These are phyloP conservation scores for Nothobranchius kuhntae DNA, from an alignment of 2,113 vertebrate genomes.

Conservation along the genomic window DNA sequence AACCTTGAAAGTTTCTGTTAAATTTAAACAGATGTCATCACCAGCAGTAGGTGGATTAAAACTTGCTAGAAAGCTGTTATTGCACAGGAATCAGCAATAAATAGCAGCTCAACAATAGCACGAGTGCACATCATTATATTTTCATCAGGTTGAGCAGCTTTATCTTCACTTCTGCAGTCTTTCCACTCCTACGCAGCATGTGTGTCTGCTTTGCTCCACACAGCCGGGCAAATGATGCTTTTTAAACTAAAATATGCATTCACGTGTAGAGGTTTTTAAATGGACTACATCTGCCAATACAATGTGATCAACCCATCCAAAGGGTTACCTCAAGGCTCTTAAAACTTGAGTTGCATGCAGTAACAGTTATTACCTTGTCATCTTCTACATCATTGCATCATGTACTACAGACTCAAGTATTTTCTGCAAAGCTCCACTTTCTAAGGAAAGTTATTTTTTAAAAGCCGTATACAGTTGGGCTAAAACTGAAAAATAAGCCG, in stretches of 20 bases:
- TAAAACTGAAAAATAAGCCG: neutral
- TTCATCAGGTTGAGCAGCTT: neutral
- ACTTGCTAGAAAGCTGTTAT: neutral
- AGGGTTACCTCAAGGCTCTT: neutral
- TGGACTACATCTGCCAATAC: neutral
- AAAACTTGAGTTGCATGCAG: neutral
- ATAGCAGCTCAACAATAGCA: neutral
- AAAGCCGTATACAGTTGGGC: neutral
- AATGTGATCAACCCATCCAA: neutral
- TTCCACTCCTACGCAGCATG: neutral
- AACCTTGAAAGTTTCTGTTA: neutral
- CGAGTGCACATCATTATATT: constrained; percentile 1
- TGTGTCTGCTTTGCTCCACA: neutral
- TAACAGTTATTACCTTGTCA: neutral
- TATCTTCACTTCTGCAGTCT: neutral
- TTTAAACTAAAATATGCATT: neutral
- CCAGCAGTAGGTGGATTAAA: neutral
- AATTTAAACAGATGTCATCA: neutral
- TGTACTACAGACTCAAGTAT: neutral
- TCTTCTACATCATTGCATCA: neutral
- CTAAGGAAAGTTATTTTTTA: neutral
- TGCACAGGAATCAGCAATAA: neutral
- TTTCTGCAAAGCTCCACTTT: neutral
- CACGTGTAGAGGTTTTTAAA: neutral
- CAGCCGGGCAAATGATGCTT: neutral